Percentiles rank a stretch among this genome's conserved stretches.
Conservation (phyloP, 2,888 invertebrate genomes). For the Phasia obesa region DNA sequence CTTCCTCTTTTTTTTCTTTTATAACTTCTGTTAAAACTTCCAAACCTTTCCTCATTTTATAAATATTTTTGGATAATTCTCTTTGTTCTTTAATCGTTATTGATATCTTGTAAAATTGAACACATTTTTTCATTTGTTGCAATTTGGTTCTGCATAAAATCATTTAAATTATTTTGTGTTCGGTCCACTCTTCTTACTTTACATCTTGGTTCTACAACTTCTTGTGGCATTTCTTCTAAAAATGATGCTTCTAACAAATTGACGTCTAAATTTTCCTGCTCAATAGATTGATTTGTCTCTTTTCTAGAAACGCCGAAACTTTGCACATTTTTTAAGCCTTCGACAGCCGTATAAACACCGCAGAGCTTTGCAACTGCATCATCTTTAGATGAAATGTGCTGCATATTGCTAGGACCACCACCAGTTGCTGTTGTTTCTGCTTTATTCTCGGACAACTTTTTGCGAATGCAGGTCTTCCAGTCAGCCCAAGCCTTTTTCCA, state of each 20-base stretch:
- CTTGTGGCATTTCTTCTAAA: too few species aligned
- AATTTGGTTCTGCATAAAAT: too few species aligned
- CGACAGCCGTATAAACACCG: slow-evolving; percentile 6
- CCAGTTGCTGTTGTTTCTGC: slow-evolving; percentile 2
- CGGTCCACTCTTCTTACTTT: too few species aligned
- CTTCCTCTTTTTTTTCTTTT: too few species aligned
- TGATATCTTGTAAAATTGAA: too few species aligned
- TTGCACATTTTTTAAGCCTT: background rate
- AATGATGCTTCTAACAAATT: too few species aligned
- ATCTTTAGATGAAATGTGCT: slow-evolving; percentile 10
- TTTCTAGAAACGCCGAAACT: background rate
- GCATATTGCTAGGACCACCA: background rate
- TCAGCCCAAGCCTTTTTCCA: background rate
- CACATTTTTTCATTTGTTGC: too few species aligned
- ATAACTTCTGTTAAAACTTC: too few species aligned
- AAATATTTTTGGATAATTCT: slow-evolving; percentile 25
- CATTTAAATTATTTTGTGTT: too few species aligned
- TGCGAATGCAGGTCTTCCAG: background rate
- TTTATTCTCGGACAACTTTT: background rate
- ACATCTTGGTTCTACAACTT: too few species aligned
- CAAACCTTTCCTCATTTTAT: slow-evolving; percentile 12
- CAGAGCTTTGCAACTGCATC: slow-evolving; percentile 9
- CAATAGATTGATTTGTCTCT: too few species aligned
- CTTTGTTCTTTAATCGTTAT: slow-evolving; percentile 1
- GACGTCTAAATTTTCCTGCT: too few species aligned